Conservation (phyloP, 2,888 invertebrate genomes). For the Oxyteleia sp. region DNA sequence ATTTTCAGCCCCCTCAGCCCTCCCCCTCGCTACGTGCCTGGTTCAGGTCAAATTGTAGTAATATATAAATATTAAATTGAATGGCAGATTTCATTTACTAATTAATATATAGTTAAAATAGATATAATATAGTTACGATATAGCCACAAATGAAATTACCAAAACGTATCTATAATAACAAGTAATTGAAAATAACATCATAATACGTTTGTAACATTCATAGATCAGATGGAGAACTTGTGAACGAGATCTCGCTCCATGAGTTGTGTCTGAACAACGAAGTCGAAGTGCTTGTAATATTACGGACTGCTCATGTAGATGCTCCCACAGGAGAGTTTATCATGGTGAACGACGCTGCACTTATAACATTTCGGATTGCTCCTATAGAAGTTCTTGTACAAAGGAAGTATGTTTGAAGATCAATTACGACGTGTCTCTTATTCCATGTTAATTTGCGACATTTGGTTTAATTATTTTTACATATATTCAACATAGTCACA, state of each 20-base stretch:
- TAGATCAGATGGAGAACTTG: slow-evolving; percentile 44
- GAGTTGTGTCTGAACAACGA: slow-evolving; percentile 56
- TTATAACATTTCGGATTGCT: slow-evolving; percentile 63
- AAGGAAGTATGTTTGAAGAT: slow-evolving; percentile 33
- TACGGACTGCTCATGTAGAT: slow-evolving; percentile 63
- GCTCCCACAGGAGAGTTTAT: slow-evolving; percentile 61
- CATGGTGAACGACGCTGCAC: slow-evolving; percentile 54
- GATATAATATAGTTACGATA: too few species aligned
- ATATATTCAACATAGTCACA: too few species aligned
- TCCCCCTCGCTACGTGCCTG: too few species aligned
- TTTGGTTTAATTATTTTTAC: not conserved
- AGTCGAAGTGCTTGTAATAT: slow-evolving; percentile 70
- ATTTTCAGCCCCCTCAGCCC: too few species aligned
- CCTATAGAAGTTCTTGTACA: slow-evolving; percentile 21
- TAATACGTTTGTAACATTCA: slow-evolving; percentile 50
- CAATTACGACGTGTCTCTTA: slow-evolving; percentile 29
- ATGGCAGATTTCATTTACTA: too few species aligned
- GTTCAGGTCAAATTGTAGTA: too few species aligned
- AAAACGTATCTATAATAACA: too few species aligned
- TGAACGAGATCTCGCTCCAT: slow-evolving; percentile 35
- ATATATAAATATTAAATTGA: too few species aligned
- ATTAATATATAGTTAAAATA: too few species aligned
- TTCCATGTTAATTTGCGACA: not conserved
- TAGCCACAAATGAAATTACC: too few species aligned
- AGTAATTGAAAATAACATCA: slow-evolving; percentile 16